Percentiles rank a stretch among this genome's conserved stretches.
phyloP scores from a whole-genome alignment of 2,113 vertebrate species.

The Dunckerocampus dactyliophorus region DNA sequence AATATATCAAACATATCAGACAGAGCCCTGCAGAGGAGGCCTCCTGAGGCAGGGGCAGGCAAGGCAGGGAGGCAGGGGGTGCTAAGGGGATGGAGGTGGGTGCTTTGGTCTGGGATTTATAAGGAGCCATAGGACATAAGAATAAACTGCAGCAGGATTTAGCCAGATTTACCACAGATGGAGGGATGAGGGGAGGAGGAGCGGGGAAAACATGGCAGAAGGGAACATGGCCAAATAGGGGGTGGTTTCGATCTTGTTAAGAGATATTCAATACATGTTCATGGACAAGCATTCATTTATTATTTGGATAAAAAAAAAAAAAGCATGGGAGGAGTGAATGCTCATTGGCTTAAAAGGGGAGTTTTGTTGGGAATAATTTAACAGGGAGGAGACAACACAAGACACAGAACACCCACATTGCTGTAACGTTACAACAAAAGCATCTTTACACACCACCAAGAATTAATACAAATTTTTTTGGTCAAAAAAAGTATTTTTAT shows the following conservation, averaged over 20 bases:
- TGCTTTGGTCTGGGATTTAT: background rate
- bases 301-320: conserved; percentile 1
- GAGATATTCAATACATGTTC: background rate
- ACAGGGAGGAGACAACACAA: conserved; percentile 19
- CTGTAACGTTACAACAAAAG: conserved; percentile 20
- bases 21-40: conserved; percentile 98
- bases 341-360: background rate
- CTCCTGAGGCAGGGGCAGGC: conserved; percentile 73
- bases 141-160: conserved; percentile 43
- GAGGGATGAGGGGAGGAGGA: conserved; percentile 4
- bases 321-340: background rate
- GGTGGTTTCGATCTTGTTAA: too few relatives aligned
- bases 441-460: background rate
- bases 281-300: background rate
- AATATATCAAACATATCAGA: conserved; percentile 99
- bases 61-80: conserved; percentile 33
- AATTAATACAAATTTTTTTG: conserved; percentile 10
- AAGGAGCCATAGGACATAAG: conserved; percentile 32
- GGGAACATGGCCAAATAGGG: conserved; percentile 9
- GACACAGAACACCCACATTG: conserved; percentile 17
- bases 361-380: conserved; percentile 7
- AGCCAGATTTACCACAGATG: conserved; percentile 40
- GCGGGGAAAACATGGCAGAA: conserved; percentile 1
- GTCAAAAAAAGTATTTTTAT: too few relatives aligned
- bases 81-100: conserved; percentile 1